Percentiles rank a stretch among this genome's conserved stretches.
These are phyloP conservation scores for Holcopasites calliopsidis DNA, from an alignment of 1,140 invertebrate species.

Conservation along the genomic window DNA sequence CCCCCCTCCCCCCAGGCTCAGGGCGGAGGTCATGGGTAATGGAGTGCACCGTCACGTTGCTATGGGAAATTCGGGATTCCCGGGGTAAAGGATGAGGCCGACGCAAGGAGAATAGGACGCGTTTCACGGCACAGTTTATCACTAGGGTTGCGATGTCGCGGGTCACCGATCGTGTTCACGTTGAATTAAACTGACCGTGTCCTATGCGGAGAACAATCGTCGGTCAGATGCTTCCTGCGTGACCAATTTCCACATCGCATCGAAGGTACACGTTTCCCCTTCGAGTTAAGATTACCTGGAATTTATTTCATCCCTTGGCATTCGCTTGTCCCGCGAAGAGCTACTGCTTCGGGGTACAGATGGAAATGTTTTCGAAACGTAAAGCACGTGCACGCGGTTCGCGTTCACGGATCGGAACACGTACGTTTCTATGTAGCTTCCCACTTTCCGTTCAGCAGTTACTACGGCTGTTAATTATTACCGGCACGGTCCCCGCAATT, in stretches of 20 bases:
- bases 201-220: too few relatives aligned
- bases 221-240: background rate
- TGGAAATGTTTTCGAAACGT: background rate
- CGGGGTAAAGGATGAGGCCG: conserved; percentile 45
- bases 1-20: conserved; percentile 55
- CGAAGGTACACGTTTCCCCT: too few relatives aligned
- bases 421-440: background rate
- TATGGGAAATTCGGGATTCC: conserved; percentile 64
- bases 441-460: conserved; percentile 17
- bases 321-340: too few relatives aligned
- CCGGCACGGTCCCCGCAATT: conserved; percentile 23
- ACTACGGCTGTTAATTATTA: conserved; percentile 23
- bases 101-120: conserved; percentile 9
- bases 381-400: background rate
- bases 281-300: too few relatives aligned
- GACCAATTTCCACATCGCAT: background rate
- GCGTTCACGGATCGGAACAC: background rate
- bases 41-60: conserved; percentile 64
- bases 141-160: background rate
- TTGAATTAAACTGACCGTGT: conserved; percentile 14
- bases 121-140: conserved; percentile 10
- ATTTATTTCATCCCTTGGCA: too few relatives aligned
- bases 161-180: background rate
- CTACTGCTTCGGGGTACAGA: too few relatives aligned
- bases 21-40: conserved; percentile 69